Evolutionary conservation across 2,888 invertebrate species (phyloP).

Genomic region (Pollenia labialis): DNA sequence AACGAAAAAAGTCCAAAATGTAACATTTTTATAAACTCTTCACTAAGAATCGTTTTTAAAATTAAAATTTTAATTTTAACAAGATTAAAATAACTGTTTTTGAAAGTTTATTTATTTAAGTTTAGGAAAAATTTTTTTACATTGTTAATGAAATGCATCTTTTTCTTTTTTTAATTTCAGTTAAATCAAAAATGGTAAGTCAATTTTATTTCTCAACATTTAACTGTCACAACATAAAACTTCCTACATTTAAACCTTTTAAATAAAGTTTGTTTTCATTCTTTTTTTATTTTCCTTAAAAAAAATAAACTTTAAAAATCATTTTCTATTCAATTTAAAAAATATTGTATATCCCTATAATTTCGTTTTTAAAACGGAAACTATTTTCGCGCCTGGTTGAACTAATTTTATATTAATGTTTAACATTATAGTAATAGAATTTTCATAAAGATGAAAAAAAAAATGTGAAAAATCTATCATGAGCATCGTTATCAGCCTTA

Average conservation of each 20-base stretch:
- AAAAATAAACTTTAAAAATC: slow-evolving; percentile 9
- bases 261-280: not conserved
- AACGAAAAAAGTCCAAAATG: no score
- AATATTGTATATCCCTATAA: slow-evolving; percentile 47
- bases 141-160: no score
- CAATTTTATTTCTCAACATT: not conserved
- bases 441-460: slow-evolving; percentile 45
- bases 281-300: not conserved
- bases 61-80: no score
- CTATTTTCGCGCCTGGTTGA: slow-evolving; percentile 73
- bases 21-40: no score
- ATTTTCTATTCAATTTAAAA: slow-evolving; percentile 37
- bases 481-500: slow-evolving; percentile 15
- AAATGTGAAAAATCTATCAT: slow-evolving; percentile 25
- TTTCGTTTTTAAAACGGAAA: slow-evolving; percentile 69
- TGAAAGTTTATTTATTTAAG: no score
- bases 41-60: no score
- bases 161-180: no score
- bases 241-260: not conserved
- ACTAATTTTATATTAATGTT: slow-evolving; percentile 72
- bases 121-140: no score
- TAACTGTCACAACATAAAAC: not conserved
- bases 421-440: slow-evolving; percentile 63
- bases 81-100: no score
- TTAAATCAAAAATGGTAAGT: slow-evolving; percentile 5